phyloP scores from a whole-genome alignment of 2,888 invertebrate genomes.

The Clepsis dumicolana region DNA sequence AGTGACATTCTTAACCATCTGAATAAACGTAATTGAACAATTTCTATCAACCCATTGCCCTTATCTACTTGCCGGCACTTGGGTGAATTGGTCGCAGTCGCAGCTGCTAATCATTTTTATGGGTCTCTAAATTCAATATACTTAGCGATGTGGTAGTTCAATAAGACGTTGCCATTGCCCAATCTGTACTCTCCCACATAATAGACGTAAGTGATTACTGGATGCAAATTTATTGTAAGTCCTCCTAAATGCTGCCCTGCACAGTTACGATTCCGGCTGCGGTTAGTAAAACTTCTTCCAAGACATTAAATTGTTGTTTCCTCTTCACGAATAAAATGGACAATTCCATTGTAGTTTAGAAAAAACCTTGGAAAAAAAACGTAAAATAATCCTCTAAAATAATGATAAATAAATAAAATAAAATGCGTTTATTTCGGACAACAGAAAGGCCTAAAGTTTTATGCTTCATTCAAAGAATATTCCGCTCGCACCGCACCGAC shows the following conservation, averaged over 20 bases:
- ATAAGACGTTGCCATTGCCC: constrained; percentile 32
- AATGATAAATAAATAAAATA: too few species aligned
- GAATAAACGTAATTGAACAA: constrained; percentile 83
- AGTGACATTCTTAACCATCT: constrained; percentile 82
- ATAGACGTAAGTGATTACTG: constrained; percentile 9
- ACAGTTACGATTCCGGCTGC: background rate
- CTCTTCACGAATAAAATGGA: constrained; percentile 5
- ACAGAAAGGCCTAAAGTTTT: too few species aligned
- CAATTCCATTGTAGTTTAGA: constrained; percentile 28
- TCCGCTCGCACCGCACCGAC: too few species aligned
- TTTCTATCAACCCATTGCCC: constrained; percentile 82
- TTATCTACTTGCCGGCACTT: constrained; percentile 66
- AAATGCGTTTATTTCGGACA: too few species aligned
- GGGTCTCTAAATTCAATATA: constrained; percentile 60
- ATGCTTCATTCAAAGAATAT: too few species aligned
- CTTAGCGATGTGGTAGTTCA: constrained; percentile 51
- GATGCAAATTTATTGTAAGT: constrained; percentile 14
- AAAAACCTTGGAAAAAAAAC: too few species aligned
- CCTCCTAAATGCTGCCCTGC: background rate
- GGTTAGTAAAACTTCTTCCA: background rate
- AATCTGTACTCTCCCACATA: constrained; percentile 17
- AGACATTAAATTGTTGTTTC: background rate
- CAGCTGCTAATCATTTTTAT: constrained; percentile 71
- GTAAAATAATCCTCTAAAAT: too few species aligned
- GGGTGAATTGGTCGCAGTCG: constrained; percentile 65